Conservation (phyloP, 92 coral and sea anemone species). For the Micromussa lordhowensis region DNA sequence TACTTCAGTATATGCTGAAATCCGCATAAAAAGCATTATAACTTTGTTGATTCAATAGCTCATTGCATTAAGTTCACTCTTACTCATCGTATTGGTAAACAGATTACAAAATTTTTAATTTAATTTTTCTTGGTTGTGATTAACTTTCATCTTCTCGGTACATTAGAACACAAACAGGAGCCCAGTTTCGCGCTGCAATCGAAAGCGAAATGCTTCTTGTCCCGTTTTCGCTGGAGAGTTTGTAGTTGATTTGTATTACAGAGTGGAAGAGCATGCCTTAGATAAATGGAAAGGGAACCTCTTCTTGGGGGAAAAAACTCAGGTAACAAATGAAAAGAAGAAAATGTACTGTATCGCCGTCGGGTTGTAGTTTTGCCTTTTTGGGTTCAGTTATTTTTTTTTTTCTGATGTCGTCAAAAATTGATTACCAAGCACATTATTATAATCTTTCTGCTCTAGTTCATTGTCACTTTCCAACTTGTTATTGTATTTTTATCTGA, state of each 20-base stretch:
- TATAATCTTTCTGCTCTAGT: background rate
- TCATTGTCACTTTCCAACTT: background rate
- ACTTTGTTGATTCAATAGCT: background rate
- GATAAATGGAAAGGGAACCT: constrained; percentile 30
- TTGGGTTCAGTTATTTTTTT: too few species aligned
- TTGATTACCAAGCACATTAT: too few species aligned
- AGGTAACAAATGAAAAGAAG: constrained; percentile 5
- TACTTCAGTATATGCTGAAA: background rate
- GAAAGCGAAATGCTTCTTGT: background rate
- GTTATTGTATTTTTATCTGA: background rate
- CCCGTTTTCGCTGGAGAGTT: background rate
- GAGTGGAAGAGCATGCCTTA: background rate
- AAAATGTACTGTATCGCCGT: too few species aligned
- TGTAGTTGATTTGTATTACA: background rate
- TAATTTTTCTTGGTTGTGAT: background rate
- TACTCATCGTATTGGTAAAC: too few species aligned
- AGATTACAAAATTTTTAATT: background rate
- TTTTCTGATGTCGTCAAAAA: background rate
- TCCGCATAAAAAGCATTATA: background rate
- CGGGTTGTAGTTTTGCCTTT: too few species aligned
- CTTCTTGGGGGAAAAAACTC: constrained; percentile 29
- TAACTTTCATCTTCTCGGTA: background rate
- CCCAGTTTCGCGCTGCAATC: constrained; percentile 31
- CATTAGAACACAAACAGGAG: background rate
- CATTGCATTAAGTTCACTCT: background rate